Evolutionary conservation across 1,140 invertebrate genomes (phyloP), one percentile per base, ranked within the genome.

Genomic region (Lucilia cuprina): DNA sequence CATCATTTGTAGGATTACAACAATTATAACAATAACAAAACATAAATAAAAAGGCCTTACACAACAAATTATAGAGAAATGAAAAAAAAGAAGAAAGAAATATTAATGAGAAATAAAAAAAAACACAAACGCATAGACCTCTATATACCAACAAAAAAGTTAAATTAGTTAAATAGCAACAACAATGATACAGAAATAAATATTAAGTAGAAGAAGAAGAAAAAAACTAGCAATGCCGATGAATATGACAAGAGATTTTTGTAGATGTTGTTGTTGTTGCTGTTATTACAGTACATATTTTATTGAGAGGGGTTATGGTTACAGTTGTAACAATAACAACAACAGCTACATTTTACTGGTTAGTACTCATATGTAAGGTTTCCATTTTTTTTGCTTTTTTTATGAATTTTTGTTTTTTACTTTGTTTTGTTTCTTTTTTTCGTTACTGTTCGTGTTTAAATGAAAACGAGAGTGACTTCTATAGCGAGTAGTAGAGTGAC

Each of bases 281-380:
- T 21, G 3, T 14, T 74, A 30, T 74, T 30, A 74, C 34, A 30
- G 34, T 30, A 74, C 70, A 74, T 35, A 77, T 77, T 34, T n/a
- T 35, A 77, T 77, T 77, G 74, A n/a, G 74, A 77, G 74, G 74
- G 74, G 74, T 77, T 41, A 77, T 77, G 74, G 74, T 77, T 77
- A 14, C 25, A 14, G 25, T n/a, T 21, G 7, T 21, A 5, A 74
- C 70, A 30, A 65, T 13, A 65, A 5, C 55, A 19, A 65, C 55
- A 19, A 65, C 55, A 19, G 13, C 9, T 5, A 60, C 55, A 19
- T 4, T 19, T 5, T 5, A 12, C n/a, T n/a, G n/a, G n/a, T n/a
- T n/a, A n/a, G 55, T 65, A 65, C 55, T 65, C 55, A 19, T 65
- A 17, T 65, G 74, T 34, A 41, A 77, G 74, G 74, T 35, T 34